Percentiles rank a stretch among this genome's conserved stretches.
phyloP scores from a whole-genome alignment of 2,797 vertebrate species.

The Anguilla anguilla region DNA sequence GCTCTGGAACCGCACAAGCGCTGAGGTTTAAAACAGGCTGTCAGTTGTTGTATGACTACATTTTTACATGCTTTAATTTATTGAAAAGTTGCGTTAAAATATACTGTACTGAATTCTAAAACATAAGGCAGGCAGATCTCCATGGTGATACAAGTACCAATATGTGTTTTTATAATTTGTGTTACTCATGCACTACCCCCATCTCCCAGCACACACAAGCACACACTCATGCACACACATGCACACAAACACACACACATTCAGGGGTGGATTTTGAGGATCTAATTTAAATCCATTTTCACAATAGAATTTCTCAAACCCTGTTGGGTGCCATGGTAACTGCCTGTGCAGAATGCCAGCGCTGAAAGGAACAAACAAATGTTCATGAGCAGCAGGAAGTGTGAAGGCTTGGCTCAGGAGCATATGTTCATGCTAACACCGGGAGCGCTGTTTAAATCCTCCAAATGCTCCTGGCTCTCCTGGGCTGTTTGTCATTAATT shows the following conservation, averaged over 20 bases:
- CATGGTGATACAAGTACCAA: not conserved
- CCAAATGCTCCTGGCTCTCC: not conserved
- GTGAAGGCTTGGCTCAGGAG: not conserved
- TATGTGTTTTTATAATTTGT: not conserved
- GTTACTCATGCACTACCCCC: not conserved
- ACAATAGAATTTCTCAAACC: not conserved
- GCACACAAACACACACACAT: not conserved
- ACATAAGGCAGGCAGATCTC: not conserved
- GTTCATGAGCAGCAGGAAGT: not conserved
- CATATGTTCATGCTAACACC: not conserved
- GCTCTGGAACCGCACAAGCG: not conserved
- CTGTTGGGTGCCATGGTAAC: slow-evolving; percentile 8
- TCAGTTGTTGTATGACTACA: not conserved
- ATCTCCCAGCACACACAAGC: not conserved
- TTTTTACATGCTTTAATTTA: not conserved
- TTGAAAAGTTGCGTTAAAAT: not conserved
- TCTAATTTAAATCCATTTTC: slow-evolving; percentile 1
- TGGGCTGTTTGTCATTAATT: not conserved
- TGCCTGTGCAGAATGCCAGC: not conserved
- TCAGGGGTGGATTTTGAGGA: not conserved
- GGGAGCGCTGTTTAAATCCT: not conserved
- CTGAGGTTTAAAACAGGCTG: not conserved
- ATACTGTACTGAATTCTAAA: not conserved
- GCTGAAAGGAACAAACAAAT: not conserved
- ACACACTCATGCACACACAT: not conserved